Conservation (phyloP, 1,140 invertebrate species). For the Camponotus pennsylvanicus region DNA sequence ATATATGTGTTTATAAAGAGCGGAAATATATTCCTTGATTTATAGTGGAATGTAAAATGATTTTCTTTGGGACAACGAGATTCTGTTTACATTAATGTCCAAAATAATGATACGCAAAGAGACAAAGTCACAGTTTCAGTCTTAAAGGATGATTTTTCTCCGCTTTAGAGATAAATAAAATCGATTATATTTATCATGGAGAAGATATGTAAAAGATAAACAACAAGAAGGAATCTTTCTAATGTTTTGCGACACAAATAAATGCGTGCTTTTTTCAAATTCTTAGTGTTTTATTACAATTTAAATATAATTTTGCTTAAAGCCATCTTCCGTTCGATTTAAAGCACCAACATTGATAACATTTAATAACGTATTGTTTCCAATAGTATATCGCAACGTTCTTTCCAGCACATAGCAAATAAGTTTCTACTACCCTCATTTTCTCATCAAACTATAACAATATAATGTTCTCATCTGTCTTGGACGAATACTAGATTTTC, state of each 20-base stretch:
- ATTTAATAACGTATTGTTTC: constrained; percentile 61
- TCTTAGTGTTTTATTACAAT: constrained; percentile 52
- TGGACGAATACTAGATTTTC: constrained; percentile 77
- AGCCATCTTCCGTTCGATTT: constrained; percentile 53
- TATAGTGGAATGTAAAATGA: constrained; percentile 59
- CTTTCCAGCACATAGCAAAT: constrained; percentile 52
- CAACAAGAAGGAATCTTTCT: constrained; percentile 36
- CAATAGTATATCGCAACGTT: constrained; percentile 47
- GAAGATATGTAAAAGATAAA: constrained; percentile 41
- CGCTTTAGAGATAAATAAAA: constrained; percentile 21
- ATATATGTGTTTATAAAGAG: constrained; percentile 5
- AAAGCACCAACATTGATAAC: constrained; percentile 64
- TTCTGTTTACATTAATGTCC: constrained; percentile 30
- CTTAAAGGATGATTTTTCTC: constrained; percentile 76
- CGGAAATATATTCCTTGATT: constrained; percentile 1
- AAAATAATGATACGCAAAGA: constrained; percentile 38
- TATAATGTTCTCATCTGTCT: constrained; percentile 72
- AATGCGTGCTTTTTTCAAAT: neutral
- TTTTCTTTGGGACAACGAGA: constrained; percentile 32
- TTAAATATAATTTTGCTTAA: constrained; percentile 55
- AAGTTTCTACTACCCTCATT: constrained; percentile 24
- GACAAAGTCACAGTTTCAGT: constrained; percentile 76
- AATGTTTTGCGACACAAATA: constrained; percentile 8
- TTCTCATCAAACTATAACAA: constrained; percentile 74
- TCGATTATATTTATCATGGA: neutral